These are phyloP conservation scores for Gallinago jamesoni DNA, from an alignment of 2,113 vertebrate genomes.

Conservation along the genomic window DNA sequence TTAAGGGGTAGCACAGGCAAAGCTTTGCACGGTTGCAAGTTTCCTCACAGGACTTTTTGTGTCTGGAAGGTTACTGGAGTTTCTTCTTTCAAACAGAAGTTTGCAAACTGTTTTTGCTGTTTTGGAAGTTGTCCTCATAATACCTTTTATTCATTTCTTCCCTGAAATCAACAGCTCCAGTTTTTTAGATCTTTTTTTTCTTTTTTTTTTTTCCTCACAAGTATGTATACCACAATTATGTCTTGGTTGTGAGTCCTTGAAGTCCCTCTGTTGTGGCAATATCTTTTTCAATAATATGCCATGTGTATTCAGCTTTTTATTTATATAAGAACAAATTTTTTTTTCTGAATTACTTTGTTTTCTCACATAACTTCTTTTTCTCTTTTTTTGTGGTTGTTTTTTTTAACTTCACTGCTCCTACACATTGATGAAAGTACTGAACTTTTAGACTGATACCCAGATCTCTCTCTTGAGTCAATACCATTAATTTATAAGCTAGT, in stretches of 20 bases:
- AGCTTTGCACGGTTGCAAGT: accelerated
- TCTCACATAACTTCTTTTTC: background rate
- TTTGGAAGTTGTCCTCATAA: constrained; percentile 1
- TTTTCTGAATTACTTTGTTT: constrained; percentile 15
- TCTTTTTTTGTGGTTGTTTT: background rate
- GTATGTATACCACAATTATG: background rate
- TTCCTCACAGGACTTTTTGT: background rate
- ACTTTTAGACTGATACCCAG: background rate
- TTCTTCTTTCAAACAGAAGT: background rate
- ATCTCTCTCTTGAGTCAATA: constrained; percentile 45
- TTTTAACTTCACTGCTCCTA: background rate
- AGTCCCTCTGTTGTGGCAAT: constrained; percentile 21
- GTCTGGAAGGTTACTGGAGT: background rate
- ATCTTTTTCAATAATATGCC: background rate
- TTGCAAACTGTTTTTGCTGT: background rate
- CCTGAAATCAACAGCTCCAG: background rate
- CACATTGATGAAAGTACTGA: background rate
- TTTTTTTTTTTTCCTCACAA: background rate
- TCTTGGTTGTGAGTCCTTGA: background rate
- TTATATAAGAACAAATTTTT: constrained; percentile 9
- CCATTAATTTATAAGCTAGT: constrained; percentile 34
- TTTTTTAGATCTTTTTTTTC: background rate
- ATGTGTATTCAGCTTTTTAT: background rate
- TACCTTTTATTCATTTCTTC: background rate
- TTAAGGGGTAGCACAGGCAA: background rate